phyloP scores from a whole-genome alignment of 1,140 invertebrate genomes.

The Oedothorax gibbosus region DNA sequence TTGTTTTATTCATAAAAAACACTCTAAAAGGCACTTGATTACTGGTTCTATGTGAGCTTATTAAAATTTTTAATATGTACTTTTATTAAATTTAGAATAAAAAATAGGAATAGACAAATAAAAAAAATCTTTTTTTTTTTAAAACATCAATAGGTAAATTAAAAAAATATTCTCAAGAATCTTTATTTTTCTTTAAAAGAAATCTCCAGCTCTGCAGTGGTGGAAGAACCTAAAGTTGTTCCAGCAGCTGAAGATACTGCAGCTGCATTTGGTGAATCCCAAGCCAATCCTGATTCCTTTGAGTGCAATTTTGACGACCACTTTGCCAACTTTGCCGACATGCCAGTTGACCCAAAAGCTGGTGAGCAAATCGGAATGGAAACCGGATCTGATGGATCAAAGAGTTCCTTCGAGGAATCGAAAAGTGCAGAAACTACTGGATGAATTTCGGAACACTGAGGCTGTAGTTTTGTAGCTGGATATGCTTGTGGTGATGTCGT shows the following conservation, averaged over 20 bases:
- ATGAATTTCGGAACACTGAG: not conserved
- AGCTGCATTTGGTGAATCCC: not conserved
- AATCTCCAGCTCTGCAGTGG: not conserved
- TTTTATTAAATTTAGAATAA: too few species aligned
- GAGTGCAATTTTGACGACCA: constrained; percentile 31
- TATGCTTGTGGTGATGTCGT: too few species aligned
- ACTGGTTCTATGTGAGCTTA: too few species aligned
- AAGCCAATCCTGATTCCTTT: constrained; percentile 21
- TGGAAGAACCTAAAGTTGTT: not conserved
- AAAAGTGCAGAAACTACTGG: constrained; percentile 41
- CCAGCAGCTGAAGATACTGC: not conserved
- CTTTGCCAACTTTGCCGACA: not conserved
- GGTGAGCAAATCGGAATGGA: constrained; percentile 39
- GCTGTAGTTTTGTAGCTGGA: too few species aligned
- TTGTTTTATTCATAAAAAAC: too few species aligned
- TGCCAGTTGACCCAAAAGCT: constrained; percentile 7
- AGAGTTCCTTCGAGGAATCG: constrained; percentile 16
- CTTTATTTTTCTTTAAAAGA: too few species aligned
- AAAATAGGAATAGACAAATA: too few species aligned
- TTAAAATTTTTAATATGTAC: too few species aligned
- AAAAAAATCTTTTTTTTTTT: too few species aligned
- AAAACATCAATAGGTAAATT: too few species aligned
- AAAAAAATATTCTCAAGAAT: too few species aligned
- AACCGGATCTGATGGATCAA: constrained; percentile 2
- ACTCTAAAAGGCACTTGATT: too few species aligned